Evolutionary conservation across 2,113 vertebrate genomes (phyloP), one percentile per base, ranked within the genome.

Genomic region (Centropus bengalensis): DNA sequence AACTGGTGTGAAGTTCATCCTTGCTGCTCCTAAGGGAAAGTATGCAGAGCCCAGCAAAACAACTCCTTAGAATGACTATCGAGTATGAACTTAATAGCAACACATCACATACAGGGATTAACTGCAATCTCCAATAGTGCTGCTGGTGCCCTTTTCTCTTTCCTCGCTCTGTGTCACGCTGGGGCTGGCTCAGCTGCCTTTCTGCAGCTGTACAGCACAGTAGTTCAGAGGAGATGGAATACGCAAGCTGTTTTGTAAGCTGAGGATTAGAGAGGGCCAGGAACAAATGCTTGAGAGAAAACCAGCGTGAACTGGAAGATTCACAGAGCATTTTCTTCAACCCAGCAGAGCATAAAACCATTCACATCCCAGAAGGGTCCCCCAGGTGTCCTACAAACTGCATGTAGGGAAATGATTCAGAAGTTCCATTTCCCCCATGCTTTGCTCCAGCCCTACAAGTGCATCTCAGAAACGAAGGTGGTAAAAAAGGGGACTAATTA

Each of bases 281-380:
- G 59, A 89, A 18, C 15, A 84, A 75, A 56, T 16, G 20, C 36
- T 64, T 78, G 73, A n/a, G 45, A 76, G 49, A 71, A 94, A 92
- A 32, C 10, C 69, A 88, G 14, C 14, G 12, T 13, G 59, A 81
- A 36, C n/a, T 52, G 67, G 30, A 71, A 89, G n/a, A 30, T 15
- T 40, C 36, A 38, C 6, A 47, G 33, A 52, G 21, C 12, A 14
- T 7, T 22, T 60, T 17, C n/a, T 51, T 52, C 3, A 2, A 66
- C 44, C 32, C 28, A 47, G 26, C 8, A 24, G 40, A 67, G 42
- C 51, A 64, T 0, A 0, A 36, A 82, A 56, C 19, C 0, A 0
- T 22, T 74, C 32, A 27, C 14, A 40, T 2, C 44, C 30, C 69
- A 49, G 33, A 86, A 70, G 32, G 21, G 28, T 67, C 18, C 47